Evolutionary conservation across 2,888 invertebrate genomes (phyloP), one percentile per base, ranked within the genome.

Genomic region (Vesta saturnalis): DNA sequence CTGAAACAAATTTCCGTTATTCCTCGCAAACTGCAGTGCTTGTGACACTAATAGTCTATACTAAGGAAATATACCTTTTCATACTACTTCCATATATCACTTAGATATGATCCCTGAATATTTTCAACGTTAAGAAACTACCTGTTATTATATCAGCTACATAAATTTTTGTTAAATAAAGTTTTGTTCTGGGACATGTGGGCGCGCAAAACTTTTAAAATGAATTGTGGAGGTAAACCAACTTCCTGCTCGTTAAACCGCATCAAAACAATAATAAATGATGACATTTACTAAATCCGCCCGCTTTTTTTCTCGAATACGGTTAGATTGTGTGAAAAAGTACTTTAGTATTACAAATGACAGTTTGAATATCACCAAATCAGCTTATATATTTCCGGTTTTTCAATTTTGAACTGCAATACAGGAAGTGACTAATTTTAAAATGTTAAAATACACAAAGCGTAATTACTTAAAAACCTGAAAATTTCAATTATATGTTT

Each of bases 31-130:
- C 69, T 73, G 72, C 76, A 73, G 72, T 79, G 79, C 77, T 75
- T 75, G 75, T 77, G 80, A 79, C 80, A 77, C 76, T 79, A 80
- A 80, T 79, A 78, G 79, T 75, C 76, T 74, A 72, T 74, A 71
- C 70, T 75, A 73, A 70, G 75, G 77, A 77, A 77, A 79, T 78
- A 77, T 73, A 76, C 76, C 76, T 79, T 78, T 64, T 68, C 64
- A 67, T 59, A 56, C 64, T 60, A 46, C 49, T 54, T 23, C 60
- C 63, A 60, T 63, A 60, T 56, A 63, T 68, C 68, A 64, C 58
- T 0, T 8, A 56, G 63, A 64, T 60, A 59, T 57, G 63, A 67
- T 67, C 54, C 62, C 58, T 49, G 60, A 68, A 64, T 64, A 64
- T 64, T 63, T 63, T 59, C 21, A 55, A 18, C 56, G 18, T 59